Evolutionary conservation across 2,888 invertebrate genomes (phyloP).

Genomic region (Xylota sylvarum): DNA sequence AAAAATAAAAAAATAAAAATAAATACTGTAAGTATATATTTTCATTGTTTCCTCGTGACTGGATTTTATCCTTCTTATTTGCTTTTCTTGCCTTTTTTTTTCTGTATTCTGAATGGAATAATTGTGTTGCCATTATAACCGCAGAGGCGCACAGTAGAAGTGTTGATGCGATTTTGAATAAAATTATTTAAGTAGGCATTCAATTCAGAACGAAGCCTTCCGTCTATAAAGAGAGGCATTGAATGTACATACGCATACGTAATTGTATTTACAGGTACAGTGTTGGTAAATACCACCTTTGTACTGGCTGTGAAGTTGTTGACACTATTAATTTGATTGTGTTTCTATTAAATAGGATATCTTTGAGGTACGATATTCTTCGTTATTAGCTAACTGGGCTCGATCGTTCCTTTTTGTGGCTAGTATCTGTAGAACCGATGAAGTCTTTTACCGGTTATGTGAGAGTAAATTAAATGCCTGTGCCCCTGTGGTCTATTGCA

Average conservation of each 20-base stretch:
- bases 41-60: slow-evolving; percentile 46
- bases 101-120: slow-evolving; percentile 17
- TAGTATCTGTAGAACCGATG: too few relatives aligned
- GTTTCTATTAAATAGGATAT: too few relatives aligned
- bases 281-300: not conserved
- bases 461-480: too few relatives aligned
- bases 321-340: too few relatives aligned
- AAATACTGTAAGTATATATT: not conserved
- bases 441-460: too few relatives aligned
- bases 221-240: not conserved
- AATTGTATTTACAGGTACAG: not conserved
- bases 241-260: not conserved
- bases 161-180: slow-evolving; percentile 21
- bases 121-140: slow-evolving; percentile 14
- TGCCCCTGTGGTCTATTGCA: too few relatives aligned
- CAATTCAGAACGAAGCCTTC: not conserved
- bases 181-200: slow-evolving; percentile 14
- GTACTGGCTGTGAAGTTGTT: too few relatives aligned
- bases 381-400: too few relatives aligned
- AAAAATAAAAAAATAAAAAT: too few relatives aligned
- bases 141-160: not conserved
- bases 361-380: too few relatives aligned
- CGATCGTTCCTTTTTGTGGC: too few relatives aligned
- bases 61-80: slow-evolving; percentile 38
- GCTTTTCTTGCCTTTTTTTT: slow-evolving; percentile 6